Evolutionary conservation across 2,888 invertebrate species (phyloP).

Genomic region (Drosophila antonietae): DNA sequence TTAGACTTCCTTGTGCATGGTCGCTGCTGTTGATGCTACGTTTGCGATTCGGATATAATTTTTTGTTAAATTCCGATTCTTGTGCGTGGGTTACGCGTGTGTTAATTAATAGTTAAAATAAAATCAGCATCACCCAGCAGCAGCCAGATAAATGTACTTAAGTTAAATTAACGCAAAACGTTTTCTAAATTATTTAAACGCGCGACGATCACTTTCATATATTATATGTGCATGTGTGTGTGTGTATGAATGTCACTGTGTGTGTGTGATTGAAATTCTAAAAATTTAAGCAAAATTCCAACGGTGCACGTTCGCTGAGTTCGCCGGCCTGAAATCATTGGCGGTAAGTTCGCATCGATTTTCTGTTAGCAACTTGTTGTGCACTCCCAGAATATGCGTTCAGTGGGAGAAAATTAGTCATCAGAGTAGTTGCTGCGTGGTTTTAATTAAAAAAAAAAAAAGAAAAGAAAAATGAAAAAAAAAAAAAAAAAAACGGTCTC

Average conservation of each 20-base stretch:
- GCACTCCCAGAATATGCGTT: constrained; percentile 24
- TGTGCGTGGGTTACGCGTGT: constrained; percentile 23
- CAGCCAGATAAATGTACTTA: constrained; percentile 6
- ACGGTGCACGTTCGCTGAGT: constrained; percentile 30
- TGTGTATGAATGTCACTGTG: constrained; percentile 18
- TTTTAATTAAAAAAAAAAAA: constrained; percentile 65
- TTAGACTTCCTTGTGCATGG: constrained; percentile 61
- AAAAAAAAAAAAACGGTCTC: constrained; percentile 53
- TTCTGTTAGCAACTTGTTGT: constrained; percentile 59
- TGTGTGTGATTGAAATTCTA: constrained; percentile 57
- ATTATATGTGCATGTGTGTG: constrained; percentile 17
- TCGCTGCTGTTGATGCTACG: constrained; percentile 50
- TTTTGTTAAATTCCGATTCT: constrained; percentile 48
- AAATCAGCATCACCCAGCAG: constrained; percentile 7
- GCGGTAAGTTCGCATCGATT: constrained; percentile 64
- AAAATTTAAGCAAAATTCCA: constrained; percentile 65
- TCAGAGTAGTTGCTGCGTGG: constrained; percentile 50
- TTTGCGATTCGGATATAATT: constrained; percentile 58
- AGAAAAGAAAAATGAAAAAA: constrained; percentile 25
- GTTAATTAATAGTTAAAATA: constrained; percentile 45
- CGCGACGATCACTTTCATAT: constrained; percentile 46
- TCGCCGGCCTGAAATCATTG: constrained; percentile 54
- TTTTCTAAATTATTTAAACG: constrained; percentile 32
- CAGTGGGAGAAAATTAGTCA: constrained; percentile 65
- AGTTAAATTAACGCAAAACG: constrained; percentile 30